Base-by-base conservation (phyloP, 2,113 vertebrate species). In the Pycnonotus jocosus region DNA sequence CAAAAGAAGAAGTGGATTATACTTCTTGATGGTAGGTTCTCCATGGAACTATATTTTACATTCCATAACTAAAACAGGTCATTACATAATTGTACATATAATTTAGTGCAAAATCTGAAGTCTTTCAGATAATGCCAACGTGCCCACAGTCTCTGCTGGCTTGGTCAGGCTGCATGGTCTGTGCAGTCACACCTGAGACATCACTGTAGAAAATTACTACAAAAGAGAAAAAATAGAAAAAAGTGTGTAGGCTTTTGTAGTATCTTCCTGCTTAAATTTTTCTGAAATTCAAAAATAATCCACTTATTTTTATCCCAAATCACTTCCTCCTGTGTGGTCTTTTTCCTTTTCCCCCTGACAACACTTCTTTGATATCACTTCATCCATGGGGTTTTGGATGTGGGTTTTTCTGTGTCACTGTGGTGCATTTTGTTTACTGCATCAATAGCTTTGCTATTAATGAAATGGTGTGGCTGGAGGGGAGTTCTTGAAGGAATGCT, bases 221-320 rank as follows among this genome's bases (percentile, higher is more conserved):
- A 71, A 44, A 37, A 13, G 8, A 7, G 5, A 15, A n/a, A 62
- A 38, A 45, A 20, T 45, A 33, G 7, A 93, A 91, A 69, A 6
- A 4, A 30, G 4, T 15, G 7, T 1, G 0, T 31, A 54, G 20
- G 21, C 28, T 81, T 74, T n/a, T 71, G n/a, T 5, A 0, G 3
- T 33, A 50, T 8, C 5, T 71, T 38, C 17, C 22, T 28, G 45
- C 8, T 69, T 77, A 38, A 92, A 51, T 3, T 53, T 87, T n/a
- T 53, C 28, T 0, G 0, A 25, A 78, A 40, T 64, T 89, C 44
- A 74, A 81, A 81, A 50, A 28, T 6, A 66, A 60, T 33, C 10
- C 14, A 3, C 38, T 45, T 44, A 21, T 17, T 81, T 79, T 73
- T 66, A 15, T 11, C 3, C 17, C 1, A 3, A 54, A 0, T 31